Percentiles rank a stretch among this genome's conserved stretches.
Conservation (phyloP, 2,113 vertebrate genomes). For the Pangasianodon gigas region DNA sequence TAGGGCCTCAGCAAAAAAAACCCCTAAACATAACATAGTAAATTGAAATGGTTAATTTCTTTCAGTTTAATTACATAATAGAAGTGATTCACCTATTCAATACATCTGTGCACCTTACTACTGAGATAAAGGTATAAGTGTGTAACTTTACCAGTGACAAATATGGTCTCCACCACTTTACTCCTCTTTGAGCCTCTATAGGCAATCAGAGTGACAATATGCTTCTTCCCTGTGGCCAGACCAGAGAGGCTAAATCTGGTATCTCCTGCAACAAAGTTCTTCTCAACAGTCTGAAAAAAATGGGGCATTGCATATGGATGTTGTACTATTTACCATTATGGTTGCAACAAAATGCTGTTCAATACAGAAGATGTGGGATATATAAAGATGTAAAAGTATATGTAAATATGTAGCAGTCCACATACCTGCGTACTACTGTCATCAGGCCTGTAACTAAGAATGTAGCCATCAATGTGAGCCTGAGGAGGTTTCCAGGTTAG, state of each 20-base stretch:
- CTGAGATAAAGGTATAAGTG: neutral
- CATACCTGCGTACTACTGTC: constrained; percentile 76
- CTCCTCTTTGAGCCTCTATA: constrained; percentile 77
- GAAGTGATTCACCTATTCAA: neutral
- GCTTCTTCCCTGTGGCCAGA: constrained; percentile 73
- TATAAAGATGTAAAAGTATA: neutral
- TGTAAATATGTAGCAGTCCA: neutral
- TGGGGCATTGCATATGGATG: neutral
- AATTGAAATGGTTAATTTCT: neutral
- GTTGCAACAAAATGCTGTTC: neutral
- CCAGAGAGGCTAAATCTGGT: constrained; percentile 69
- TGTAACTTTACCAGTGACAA: constrained; percentile 77
- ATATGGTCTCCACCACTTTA: constrained; percentile 68
- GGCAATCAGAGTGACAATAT: constrained; percentile 76
- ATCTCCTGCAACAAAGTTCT: constrained; percentile 65
- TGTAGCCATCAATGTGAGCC: constrained; percentile 81
- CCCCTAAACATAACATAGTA: neutral
- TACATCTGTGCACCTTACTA: neutral
- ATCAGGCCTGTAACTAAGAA: constrained; percentile 75
- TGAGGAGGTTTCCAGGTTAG: constrained; percentile 81
- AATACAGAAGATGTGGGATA: neutral
- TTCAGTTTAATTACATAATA: neutral
- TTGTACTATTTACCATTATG: neutral
- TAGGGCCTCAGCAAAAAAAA: neutral
- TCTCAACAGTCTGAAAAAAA: constrained; percentile 67